A percentile compares a stretch with the other conserved stretches of the same genome.
Conservation (phyloP, 2,888 invertebrate species). For the Dascillus cervinus region DNA sequence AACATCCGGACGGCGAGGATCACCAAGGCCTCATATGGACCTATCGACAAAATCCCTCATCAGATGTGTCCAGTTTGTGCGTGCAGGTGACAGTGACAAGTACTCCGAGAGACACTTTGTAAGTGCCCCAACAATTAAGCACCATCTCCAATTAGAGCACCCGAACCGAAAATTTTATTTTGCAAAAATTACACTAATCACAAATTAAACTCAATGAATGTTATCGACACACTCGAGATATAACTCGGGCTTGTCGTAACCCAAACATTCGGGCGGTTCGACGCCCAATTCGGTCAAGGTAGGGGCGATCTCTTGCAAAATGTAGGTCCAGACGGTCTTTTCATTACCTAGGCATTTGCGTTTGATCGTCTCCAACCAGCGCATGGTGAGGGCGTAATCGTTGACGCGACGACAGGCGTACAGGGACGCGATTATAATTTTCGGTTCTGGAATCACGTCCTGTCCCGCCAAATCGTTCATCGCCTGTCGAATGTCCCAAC, state of each 20-base stretch:
- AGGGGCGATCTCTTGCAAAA: slow-evolving; percentile 83
- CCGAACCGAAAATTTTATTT: background rate
- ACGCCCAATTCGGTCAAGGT: slow-evolving; percentile 89
- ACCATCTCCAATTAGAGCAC: background rate
- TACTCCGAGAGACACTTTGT: slow-evolving; percentile 21
- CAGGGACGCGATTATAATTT: slow-evolving; percentile 50
- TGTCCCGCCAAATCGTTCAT: slow-evolving; percentile 49
- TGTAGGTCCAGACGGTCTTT: slow-evolving; percentile 77
- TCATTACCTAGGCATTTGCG: slow-evolving; percentile 72
- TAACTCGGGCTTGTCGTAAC: slow-evolving; percentile 94
- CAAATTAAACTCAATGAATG: slow-evolving; percentile 38
- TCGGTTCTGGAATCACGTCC: slow-evolving; percentile 55
- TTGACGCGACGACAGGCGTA: slow-evolving; percentile 57
- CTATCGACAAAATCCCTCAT: slow-evolving; percentile 10
- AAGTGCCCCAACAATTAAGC: slow-evolving; percentile 9
- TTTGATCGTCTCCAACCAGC: slow-evolving; percentile 85
- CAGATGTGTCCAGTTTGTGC: slow-evolving; percentile 29
- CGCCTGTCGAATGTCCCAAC: slow-evolving; percentile 60
- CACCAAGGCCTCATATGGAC: slow-evolving; percentile 30
- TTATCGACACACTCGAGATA: slow-evolving; percentile 67
- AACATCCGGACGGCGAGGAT: slow-evolving; percentile 35
- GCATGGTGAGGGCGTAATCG: slow-evolving; percentile 56
- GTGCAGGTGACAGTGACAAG: slow-evolving; percentile 35
- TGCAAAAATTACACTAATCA: background rate
- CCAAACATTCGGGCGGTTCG: slow-evolving; percentile 87